A percentile compares a stretch with the other conserved stretches of the same genome.
Conservation (phyloP, 2,113 vertebrate genomes). For the Oryzias celebensis region DNA sequence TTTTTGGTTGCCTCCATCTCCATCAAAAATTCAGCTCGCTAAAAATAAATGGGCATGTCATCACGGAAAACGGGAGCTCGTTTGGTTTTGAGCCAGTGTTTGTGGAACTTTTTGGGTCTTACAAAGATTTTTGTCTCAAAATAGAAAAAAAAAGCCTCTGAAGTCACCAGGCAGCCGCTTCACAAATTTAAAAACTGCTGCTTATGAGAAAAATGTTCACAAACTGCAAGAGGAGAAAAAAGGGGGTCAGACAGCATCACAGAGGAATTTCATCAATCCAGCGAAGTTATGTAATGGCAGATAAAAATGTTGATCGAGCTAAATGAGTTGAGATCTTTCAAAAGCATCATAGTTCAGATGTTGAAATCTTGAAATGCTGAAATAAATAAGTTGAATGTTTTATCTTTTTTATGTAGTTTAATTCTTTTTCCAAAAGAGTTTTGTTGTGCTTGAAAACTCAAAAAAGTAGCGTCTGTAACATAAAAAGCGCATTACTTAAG, state of each 20-base stretch:
- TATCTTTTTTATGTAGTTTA: too few relatives aligned
- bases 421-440: too few relatives aligned
- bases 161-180: slow-evolving; percentile 6
- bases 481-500: too few relatives aligned
- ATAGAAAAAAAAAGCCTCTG: slow-evolving; percentile 1
- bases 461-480: too few relatives aligned
- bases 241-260: neutral
- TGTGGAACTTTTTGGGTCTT: slow-evolving; percentile 19
- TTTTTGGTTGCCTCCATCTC: slow-evolving; percentile 13
- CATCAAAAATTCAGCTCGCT: slow-evolving; percentile 63
- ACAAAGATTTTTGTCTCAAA: neutral
- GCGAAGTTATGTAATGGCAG: neutral
- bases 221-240: slow-evolving; percentile 19
- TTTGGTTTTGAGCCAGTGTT: slow-evolving; percentile 39
- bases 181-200: slow-evolving; percentile 17
- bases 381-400: too few relatives aligned
- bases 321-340: neutral
- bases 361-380: too few relatives aligned
- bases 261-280: slow-evolving; percentile 7
- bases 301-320: neutral
- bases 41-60: slow-evolving; percentile 56
- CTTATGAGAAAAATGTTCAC: slow-evolving; percentile 2
- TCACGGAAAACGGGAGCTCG: slow-evolving; percentile 39
- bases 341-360: too few relatives aligned
- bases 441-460: too few relatives aligned